Evolutionary conservation across 2,797 vertebrate genomes (phyloP).

Genomic region (Ataeniobius toweri): DNA sequence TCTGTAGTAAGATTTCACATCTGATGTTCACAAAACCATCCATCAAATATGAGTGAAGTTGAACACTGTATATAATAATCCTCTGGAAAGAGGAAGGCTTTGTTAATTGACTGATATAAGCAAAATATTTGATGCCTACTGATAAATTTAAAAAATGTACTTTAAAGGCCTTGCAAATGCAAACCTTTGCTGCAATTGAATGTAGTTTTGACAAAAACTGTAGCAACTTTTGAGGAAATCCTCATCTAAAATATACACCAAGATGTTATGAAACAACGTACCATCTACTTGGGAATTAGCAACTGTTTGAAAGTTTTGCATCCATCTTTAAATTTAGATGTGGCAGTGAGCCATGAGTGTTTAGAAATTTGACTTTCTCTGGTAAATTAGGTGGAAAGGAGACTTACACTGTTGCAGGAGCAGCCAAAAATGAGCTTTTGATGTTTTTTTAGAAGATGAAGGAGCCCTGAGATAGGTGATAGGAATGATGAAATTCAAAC

Average conservation of each 20-base stretch:
- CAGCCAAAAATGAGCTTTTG: constrained; percentile 30
- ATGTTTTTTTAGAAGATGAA: constrained; percentile 34
- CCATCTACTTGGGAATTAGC: neutral
- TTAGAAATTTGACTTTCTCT: constrained; percentile 34
- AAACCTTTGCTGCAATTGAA: neutral
- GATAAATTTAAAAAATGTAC: neutral
- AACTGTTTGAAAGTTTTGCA: constrained; percentile 15
- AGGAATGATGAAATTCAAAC: constrained; percentile 31
- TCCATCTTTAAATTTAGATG: constrained; percentile 30
- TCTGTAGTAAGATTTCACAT: neutral
- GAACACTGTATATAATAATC: neutral
- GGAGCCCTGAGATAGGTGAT: constrained; percentile 27
- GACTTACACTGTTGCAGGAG: constrained; percentile 15
- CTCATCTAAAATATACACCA: constrained; percentile 9
- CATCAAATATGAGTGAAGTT: neutral
- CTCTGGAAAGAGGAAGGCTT: neutral
- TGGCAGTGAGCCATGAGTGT: constrained; percentile 8
- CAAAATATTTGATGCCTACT: neutral
- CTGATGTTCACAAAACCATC: neutral
- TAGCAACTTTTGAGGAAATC: neutral
- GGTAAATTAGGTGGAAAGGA: constrained; percentile 31
- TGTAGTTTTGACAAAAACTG: constrained; percentile 1
- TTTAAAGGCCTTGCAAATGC: neutral
- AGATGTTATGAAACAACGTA: constrained; percentile 7
- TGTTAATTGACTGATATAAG: neutral